Base-by-base conservation (phyloP, 2,797 vertebrate species). In the Peromyscus melanophrys region DNA sequence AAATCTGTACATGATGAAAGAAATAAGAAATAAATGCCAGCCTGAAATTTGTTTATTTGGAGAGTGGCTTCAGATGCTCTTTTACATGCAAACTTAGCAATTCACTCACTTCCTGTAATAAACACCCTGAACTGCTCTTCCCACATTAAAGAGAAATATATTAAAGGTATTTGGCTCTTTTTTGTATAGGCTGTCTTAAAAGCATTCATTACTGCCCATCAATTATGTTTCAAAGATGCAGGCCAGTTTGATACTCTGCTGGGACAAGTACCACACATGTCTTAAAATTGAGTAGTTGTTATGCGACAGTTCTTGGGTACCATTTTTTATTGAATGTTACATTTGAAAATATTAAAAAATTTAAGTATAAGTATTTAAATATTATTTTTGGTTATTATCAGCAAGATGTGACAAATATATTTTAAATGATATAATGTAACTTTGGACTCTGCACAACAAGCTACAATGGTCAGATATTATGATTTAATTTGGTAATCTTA, bases 1-100 rank as follows among this genome's bases (percentile, higher is more conserved):
- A 98, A 99, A 98, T 98, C 98, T 98, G 97, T 97, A 98, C 96
- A 98, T 97, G 98, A 98, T 98, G 98, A 98, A 99, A 97, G 96
- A 98, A 98, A 98, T 91, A 84, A 97, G 95, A 98, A 96, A 97
- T 96, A 96, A 98, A 97, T 88, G 78, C 91, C 97, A 98, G 97
- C 84, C 95, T 97, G 92, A 98, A 98, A 98, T 97, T 77, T 97
- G 93, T 89, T 97, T 94, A 96, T 98, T 97, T 73, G 98, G 73
- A 98, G 96, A 96, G 89, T 83, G 77, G 93, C 96, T 95, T 95
- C 73, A 85, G 82, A 92, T 95, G 80, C 52, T 95, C 94, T 85
- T n/a, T 27, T 49, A 96, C 93, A 46, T 80, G 49, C 90, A 89
- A 95, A 98, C 95, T 95, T 91, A 89, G 82, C 71, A 87, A 82